Base-by-base conservation (phyloP, 2,888 invertebrate genomes). In the Cantharis rufa region DNA sequence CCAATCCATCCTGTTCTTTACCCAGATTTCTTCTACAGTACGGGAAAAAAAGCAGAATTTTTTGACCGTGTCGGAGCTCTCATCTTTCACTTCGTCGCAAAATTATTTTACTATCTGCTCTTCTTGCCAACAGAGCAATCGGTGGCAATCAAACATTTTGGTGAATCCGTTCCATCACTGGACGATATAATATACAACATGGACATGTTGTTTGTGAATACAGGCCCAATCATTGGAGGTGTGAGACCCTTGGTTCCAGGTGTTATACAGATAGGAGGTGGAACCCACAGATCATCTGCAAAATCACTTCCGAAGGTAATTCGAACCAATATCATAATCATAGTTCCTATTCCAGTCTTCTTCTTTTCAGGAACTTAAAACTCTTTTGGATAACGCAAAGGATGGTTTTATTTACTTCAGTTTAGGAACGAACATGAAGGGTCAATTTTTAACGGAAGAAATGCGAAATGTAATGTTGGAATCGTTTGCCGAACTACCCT, bases 1-100 rank as follows among this genome's bases (percentile, higher is more conserved):
- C 83, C 84, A 2, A 24, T 13, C 2, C 85, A 86, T 81, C 86
- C 87, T 2, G 71, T 87, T 16, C 75, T 86, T 13, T 84, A 84
- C 15, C 87, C 88, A 4, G 85, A 86, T 1, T 83, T 86, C 74
- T 72, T 85, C 7, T 80, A 84, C 27, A 74, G 79, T 15, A 82
- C 83, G 64, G 18, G 77, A 13, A 79, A 85, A 64, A 66, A 18
- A 80, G 18, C 21, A 21, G 83, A 80, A 5, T 85, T 87, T 73
- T 76, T 72, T 27, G 82, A 87, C 71, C 76, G 86, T 21, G 5
- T 86, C 13, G n/a, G 3, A 11, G 15, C 48, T 16, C n/a, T 62
- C 9, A 3, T 62, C 10, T 71, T 15, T 24, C 21, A 62, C 15
- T 18, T 16, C 10, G 15, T 24, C 13, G 0, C n/a, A 13, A 62